Percentiles rank a stretch among this genome's conserved stretches.
Evolutionary conservation across 2,113 vertebrate species (phyloP).

Genomic region (Phainopepla nitens): DNA sequence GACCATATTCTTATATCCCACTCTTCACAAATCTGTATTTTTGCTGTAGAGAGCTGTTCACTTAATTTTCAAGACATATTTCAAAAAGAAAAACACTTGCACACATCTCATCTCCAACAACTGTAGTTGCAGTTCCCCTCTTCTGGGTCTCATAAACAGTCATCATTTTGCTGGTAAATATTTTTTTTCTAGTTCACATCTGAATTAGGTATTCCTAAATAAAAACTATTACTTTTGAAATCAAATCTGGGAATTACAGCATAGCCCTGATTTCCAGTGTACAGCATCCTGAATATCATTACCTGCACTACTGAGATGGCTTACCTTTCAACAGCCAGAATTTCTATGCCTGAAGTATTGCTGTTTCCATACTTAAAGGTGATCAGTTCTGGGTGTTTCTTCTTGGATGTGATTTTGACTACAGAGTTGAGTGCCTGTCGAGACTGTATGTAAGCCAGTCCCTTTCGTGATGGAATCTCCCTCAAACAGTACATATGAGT

Average conservation of each 20-base stretch:
- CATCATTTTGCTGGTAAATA: background rate
- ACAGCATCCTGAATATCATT: background rate
- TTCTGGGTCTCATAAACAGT: background rate
- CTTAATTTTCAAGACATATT: background rate
- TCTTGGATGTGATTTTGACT: constrained; percentile 99
- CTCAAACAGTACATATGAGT: constrained; percentile 98
- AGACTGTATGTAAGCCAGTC: constrained; percentile 96
- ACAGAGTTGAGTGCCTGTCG: constrained; percentile 93
- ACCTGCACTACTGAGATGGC: background rate
- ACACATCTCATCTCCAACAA: background rate
- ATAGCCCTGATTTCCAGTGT: background rate
- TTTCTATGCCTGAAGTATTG: constrained; percentile 89
- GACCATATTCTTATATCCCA: background rate
- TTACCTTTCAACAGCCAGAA: constrained; percentile 94
- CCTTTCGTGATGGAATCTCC: constrained; percentile 91
- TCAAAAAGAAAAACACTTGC: background rate
- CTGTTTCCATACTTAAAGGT: constrained; percentile 98
- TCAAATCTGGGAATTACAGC: background rate
- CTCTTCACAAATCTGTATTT: background rate
- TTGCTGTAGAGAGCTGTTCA: background rate
- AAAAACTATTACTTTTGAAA: background rate
- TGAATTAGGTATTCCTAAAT: background rate
- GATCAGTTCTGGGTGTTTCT: constrained; percentile 97
- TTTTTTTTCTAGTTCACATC: background rate
- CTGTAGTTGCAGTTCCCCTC: background rate